phyloP scores from a whole-genome alignment of 2,113 vertebrate species.

The Callaeas wilsoni region DNA sequence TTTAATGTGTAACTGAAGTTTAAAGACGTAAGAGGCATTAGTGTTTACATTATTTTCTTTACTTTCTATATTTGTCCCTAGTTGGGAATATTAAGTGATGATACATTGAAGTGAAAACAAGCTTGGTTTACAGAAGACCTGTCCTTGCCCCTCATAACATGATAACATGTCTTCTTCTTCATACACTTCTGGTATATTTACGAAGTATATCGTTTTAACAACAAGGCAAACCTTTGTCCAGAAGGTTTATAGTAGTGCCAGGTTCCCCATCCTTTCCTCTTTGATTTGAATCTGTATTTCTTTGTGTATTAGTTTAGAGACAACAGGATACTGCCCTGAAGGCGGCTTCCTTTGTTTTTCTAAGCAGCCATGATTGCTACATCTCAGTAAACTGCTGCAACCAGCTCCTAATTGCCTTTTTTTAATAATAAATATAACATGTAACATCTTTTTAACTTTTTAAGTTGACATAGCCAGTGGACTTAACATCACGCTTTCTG shows the following conservation, averaged over 20 bases:
- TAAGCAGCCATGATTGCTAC: not conserved
- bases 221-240: not conserved
- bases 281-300: not conserved
- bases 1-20: not conserved
- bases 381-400: not conserved
- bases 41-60: not conserved
- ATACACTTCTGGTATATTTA: not conserved
- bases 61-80: not conserved
- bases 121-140: not conserved
- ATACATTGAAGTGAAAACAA: not conserved
- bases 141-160: not conserved
- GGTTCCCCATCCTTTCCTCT: not conserved
- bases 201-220: not conserved
- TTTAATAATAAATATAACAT: not conserved
- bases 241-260: not conserved
- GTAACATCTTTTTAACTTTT: not conserved
- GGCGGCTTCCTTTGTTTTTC: not conserved
- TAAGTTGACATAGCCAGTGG: not conserved
- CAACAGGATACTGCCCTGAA: slow-evolving; percentile 35
- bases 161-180: not conserved
- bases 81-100: not conserved
- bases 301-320: not conserved
- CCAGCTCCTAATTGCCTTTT: not conserved
- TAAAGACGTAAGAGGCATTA: not conserved
- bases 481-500: not conserved